Evolutionary conservation across 37 sponge, comb jelly and placozoan genomes (phyloP), one percentile per base, ranked within the genome.

Genomic region (Cliona cf. orientalis): DNA sequence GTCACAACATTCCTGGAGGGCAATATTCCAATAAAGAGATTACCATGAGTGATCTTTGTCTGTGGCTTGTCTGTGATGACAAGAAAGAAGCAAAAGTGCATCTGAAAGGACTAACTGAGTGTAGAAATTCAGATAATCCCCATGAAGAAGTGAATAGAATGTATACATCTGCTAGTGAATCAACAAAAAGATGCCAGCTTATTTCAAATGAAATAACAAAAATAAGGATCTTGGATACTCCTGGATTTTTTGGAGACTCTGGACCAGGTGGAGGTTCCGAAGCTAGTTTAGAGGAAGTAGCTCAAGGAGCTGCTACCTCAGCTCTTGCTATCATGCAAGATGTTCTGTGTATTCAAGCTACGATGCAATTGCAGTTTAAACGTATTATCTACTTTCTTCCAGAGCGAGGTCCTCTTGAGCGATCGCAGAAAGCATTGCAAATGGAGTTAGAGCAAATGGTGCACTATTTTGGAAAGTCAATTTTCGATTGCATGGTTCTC

Each of bases 351-450:
- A 43, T 32, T 3, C 85, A 84, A 62, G 25, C 46, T 3, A 44
- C 45, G 12, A 26, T 49, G 53, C 25, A 70, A 2, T 12, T 84
- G 28, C 11, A 46, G 0, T 75, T 84, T 32, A 36, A 35, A 19
- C 70, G 70, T 33, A 44, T 76, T 22, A n/a, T 84, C 64, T 84
- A 72, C 44, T 84, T 84, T 29, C 69, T 84, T 26, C 85, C 76
- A 1, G 25, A 22, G 7, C 31, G 82, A 22, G 82, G 82, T 22
- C 74, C 69, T 28, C 31, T 65, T 33, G 60, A 42, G 31, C 17
- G 70, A 41, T 43, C 61, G 28, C 59, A 68, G 43, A 59, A 57
- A 29, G 5, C 31, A 32, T 35, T 75, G 1, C 59, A 75, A 36
- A 25, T 39, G 21, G 74, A 84, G 17, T 21, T 84, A 4, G 1